Evolutionary conservation across 2,113 vertebrate species (phyloP).

Genomic region (Cyphomyrus plagiostoma): DNA sequence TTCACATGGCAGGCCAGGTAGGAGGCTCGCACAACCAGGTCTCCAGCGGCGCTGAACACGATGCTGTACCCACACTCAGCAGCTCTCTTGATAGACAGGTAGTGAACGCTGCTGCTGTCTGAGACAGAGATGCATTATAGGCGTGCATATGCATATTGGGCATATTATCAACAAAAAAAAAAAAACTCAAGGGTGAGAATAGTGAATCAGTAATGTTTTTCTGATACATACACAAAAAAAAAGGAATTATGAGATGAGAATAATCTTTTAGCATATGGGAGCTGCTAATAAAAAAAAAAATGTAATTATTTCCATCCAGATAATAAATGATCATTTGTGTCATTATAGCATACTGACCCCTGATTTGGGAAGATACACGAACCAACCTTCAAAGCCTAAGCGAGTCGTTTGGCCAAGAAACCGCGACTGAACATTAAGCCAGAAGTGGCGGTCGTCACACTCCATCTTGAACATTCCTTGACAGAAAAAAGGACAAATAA

Average conservation of each 20-base stretch:
- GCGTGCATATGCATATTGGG: not conserved
- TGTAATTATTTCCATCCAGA: not conserved
- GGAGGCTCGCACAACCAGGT: constrained; percentile 34
- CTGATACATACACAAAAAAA: not conserved
- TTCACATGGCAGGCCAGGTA: constrained; percentile 39
- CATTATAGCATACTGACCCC: not conserved
- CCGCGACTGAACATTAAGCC: constrained; percentile 26
- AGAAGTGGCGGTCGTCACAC: constrained; percentile 39
- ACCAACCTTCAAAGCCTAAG: constrained; percentile 35
- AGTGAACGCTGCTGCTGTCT: not conserved
- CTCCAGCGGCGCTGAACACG: constrained; percentile 25
- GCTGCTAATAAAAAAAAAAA: not conserved
- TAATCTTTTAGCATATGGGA: not conserved
- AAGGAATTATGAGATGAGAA: not conserved
- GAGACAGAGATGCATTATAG: not conserved
- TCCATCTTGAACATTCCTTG: constrained; percentile 36
- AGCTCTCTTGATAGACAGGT: constrained; percentile 22
- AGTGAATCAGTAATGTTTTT: not conserved
- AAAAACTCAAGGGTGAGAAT: not conserved
- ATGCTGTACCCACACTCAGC: constrained; percentile 39
- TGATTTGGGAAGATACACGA: not conserved
- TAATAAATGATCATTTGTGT: not conserved
- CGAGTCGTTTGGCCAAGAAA: constrained; percentile 27
- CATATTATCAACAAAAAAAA: not conserved
- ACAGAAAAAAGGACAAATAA: not conserved